Percentiles rank a stretch among this genome's conserved stretches.
phyloP scores from a whole-genome alignment of 2,888 invertebrate genomes.

The Flexamia atlantica region DNA sequence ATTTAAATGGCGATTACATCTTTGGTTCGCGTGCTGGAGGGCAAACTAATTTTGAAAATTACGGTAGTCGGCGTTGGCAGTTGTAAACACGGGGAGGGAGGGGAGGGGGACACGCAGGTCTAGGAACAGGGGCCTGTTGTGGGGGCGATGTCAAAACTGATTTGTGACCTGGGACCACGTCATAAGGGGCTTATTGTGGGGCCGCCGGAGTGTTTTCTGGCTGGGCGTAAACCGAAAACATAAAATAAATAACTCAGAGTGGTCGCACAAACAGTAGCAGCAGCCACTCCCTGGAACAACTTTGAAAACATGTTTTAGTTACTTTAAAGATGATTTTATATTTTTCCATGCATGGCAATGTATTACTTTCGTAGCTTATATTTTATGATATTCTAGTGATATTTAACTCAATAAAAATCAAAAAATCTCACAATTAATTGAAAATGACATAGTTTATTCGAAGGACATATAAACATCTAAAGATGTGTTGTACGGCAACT shows the following conservation, averaged over 20 bases:
- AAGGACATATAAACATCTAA: too few species aligned
- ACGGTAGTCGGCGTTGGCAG: slow-evolving; percentile 41
- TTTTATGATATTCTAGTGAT: too few species aligned
- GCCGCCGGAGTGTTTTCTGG: neutral
- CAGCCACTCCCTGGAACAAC: too few species aligned
- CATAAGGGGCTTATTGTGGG: slow-evolving; percentile 11
- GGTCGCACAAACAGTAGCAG: neutral
- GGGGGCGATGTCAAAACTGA: slow-evolving; percentile 8
- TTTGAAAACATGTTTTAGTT: too few species aligned
- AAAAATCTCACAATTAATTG: too few species aligned
- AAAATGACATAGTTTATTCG: too few species aligned
- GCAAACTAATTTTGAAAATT: slow-evolving; percentile 48
- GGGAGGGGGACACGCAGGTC: slow-evolving; percentile 3
- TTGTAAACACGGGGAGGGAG: slow-evolving; percentile 18
- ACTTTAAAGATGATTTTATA: too few species aligned
- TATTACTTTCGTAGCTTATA: too few species aligned
- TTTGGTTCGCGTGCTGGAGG: slow-evolving; percentile 5
- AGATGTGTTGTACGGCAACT: too few species aligned
- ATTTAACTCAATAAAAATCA: too few species aligned
- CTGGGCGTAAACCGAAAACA: neutral
- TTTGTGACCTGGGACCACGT: slow-evolving; percentile 21
- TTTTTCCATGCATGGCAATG: too few species aligned
- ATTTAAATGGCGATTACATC: slow-evolving; percentile 39
- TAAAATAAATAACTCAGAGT: neutral
- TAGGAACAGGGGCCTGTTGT: slow-evolving; percentile 2